Evolutionary conservation across 2,888 invertebrate genomes (phyloP), one percentile per base, ranked within the genome.

Genomic region (Julus scanicus): DNA sequence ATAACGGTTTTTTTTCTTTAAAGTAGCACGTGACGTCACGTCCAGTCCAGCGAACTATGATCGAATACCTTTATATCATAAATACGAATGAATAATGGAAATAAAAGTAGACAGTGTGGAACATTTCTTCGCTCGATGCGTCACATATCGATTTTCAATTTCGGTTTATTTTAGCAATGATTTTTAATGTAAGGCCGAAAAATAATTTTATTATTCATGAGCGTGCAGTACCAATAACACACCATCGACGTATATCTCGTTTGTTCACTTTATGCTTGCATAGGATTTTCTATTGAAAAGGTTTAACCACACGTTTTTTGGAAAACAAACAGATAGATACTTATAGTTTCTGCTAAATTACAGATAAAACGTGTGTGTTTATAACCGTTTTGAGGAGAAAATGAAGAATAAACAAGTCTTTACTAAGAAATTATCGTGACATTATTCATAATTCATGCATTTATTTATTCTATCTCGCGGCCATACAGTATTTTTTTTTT

Each of bases 91-190:
- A 71, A 71, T 71, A 71, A 71, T 71, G 71, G 71, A 71, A 29
- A 71, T 63, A 20, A 20, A 29, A 20, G 71, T 20, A 29, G 71
- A 4, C 20, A 29, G 29, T 71, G 71, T 9, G 29, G 5, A 71
- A 71, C 63, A 17, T n/a, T 63, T n/a, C 63, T 63, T 63, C 63
- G 63, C 71, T 29, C 71, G 71, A 71, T 71, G 71, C 71, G 71
- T 29, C 71, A 71, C 29, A 29, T 71, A 71, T 71, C 20, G 71
- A 71, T 71, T 71, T 20, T 29, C 71, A 20, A 71, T 71, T 71
- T 71, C 11, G 71, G 29, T 20, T 71, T 71, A 17, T 20, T 29
- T n/a, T 71, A 20, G 71, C 71, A 71, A 71, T n/a, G 29, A 20
- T 71, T 20, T 71, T 71, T 71, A 71, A 71, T 29, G 71, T 20